These are phyloP conservation scores for Pseudorhiza aurosa DNA, from an alignment of 30 jellyfish, hydroid and myxozoan species.

Conservation along the genomic window DNA sequence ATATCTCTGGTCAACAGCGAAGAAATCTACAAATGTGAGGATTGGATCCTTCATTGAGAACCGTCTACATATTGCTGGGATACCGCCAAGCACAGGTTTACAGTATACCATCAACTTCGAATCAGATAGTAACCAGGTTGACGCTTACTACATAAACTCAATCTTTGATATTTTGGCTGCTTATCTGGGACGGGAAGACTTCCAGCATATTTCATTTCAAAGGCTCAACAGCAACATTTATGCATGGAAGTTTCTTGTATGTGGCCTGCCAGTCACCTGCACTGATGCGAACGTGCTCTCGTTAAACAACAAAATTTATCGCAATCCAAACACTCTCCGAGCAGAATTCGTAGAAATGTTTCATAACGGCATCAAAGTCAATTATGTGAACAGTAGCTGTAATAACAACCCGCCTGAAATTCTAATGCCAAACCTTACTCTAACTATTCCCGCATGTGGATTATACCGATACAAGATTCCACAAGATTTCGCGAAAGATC, in stretches of 20 bases:
- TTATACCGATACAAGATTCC: constrained; percentile 62
- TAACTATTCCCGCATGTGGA: constrained; percentile 85
- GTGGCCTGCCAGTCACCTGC: constrained; percentile 31
- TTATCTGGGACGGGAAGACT: constrained; percentile 32
- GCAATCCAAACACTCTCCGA: constrained; percentile 4
- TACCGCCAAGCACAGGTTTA: constrained; percentile 36
- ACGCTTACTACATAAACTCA: constrained; percentile 30
- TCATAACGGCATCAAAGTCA: constrained; percentile 13
- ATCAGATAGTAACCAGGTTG: neutral
- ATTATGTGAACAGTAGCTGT: constrained; percentile 24
- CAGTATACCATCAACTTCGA: constrained; percentile 12
- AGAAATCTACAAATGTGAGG: neutral
- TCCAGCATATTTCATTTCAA: constrained; percentile 21
- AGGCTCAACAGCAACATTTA: constrained; percentile 2
- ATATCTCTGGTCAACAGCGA: constrained; percentile 19
- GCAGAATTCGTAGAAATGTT: constrained; percentile 21
- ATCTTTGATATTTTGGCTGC: neutral
- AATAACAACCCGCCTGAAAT: constrained; percentile 48
- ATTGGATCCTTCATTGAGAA: constrained; percentile 18
- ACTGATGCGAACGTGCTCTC: constrained; percentile 9
- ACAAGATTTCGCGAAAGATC: constrained; percentile 49
- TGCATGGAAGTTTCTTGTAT: constrained; percentile 8
- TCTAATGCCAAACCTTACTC: constrained; percentile 10
- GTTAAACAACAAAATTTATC: constrained; percentile 26
- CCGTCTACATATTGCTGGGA: constrained; percentile 17